Evolutionary conservation across 2,113 vertebrate genomes (phyloP), one percentile per base, ranked within the genome.

Genomic region (Datnioides undecimradiatus): DNA sequence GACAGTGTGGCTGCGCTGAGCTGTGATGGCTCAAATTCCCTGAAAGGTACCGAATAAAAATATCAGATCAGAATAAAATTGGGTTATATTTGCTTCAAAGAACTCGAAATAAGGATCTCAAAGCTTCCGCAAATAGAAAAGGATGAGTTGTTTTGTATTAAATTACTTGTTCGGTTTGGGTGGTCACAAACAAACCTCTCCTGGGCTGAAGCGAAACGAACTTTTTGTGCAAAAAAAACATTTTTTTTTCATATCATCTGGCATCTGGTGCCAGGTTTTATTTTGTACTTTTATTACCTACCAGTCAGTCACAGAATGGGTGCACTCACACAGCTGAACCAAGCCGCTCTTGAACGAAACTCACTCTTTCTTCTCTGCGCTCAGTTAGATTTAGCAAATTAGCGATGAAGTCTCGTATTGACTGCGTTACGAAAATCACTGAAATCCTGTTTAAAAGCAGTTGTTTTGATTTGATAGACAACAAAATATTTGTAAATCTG

Each of bases 1-100:
- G 8, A 6, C 16, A 19, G 59, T 41, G 27, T 41, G 52, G n/a
- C 27, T 60, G n/a, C 62, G n/a, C 10, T 46, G 46, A 55, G 55
- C 46, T 29, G 52, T 41, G 62, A 33, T 21, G 16, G 27, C 34
- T 73, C 33, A 23, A 27, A 49, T 80, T 51, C 55, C 36, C n/a
- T 25, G 4, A 69, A 62, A 62, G 36, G 59, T 19, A 40, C 7
- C 4, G 57, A 48, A 72, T n/a, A 46, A 19, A 19, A 57, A 25
- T 25, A 9, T 21, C 16, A 45, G 1, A 36, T 76, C 38, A 48
- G 40, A 25, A 19, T 43, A 25, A 45, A 45, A 13, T 8, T 2
- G n/a, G 31, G 9, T 17, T 19, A 21, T 23, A 23, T 40, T 41
- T 45, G 54, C 46, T 70, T 54, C 27, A 60, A 33, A 65, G 12